Evolutionary conservation across 2,888 invertebrate species (phyloP).

Genomic region (Chrysina gloriosa): DNA sequence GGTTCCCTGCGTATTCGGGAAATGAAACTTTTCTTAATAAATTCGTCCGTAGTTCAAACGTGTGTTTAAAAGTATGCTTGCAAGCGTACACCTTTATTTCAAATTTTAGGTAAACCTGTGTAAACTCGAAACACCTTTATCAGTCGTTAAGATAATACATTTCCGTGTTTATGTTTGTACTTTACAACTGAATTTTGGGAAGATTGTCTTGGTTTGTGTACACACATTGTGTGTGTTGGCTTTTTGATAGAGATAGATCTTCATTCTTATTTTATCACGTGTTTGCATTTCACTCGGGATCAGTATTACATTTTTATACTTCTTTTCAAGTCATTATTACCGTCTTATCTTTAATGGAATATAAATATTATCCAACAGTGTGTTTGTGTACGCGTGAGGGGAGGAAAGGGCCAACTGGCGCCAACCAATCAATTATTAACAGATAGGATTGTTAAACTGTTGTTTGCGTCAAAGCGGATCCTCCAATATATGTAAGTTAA

Average conservation of each 20-base stretch:
- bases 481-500: constrained; percentile 13
- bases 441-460: constrained; percentile 27
- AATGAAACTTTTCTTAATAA: constrained; percentile 19
- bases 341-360: constrained; percentile 38
- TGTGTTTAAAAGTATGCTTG: constrained; percentile 2
- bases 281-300: constrained; percentile 41
- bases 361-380: constrained; percentile 37
- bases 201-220: constrained; percentile 45
- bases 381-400: constrained; percentile 8
- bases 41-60: background rate
- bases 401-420: constrained; percentile 30
- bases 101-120: constrained; percentile 41
- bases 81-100: constrained; percentile 16
- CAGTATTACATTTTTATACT: constrained; percentile 38
- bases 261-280: constrained; percentile 49
- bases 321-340: constrained; percentile 43
- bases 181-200: constrained; percentile 46
- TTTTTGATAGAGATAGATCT: constrained; percentile 50
- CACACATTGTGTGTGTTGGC: constrained; percentile 45
- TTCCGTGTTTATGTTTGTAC: constrained; percentile 47
- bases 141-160: constrained; percentile 44
- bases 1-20: too few species aligned
- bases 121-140: constrained; percentile 39
- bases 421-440: constrained; percentile 35
- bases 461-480: constrained; percentile 28